Percentiles rank a stretch among this genome's conserved stretches.
These are phyloP conservation scores for Selenia dentaria DNA, from an alignment of 2,888 invertebrate genomes.

Conservation along the genomic window DNA sequence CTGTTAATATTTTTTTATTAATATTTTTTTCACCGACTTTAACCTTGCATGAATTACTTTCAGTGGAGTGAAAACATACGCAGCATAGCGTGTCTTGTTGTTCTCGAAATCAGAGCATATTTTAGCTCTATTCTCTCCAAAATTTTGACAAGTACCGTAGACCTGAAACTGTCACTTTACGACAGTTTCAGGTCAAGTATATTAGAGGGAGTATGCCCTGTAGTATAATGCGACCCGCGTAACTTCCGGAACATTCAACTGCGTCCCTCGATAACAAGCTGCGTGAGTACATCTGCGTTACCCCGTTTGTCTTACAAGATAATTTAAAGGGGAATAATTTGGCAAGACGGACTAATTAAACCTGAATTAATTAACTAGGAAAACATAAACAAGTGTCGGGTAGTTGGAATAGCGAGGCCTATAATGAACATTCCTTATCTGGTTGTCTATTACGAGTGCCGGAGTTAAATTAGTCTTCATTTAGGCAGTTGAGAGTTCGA, in stretches of 20 bases:
- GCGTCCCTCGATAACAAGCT: conserved; percentile 6
- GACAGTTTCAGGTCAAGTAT: no score
- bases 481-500: conserved; percentile 5
- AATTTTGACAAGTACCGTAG: no score
- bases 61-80: no score
- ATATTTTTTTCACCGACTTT: no score
- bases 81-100: no score
- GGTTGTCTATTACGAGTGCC: conserved; percentile 8
- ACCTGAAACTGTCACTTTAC: no score
- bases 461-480: conserved; percentile 11
- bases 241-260: conserved; percentile 1
- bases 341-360: conserved; percentile 61
- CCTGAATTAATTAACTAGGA: conserved; percentile 62
- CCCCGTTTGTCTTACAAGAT: conserved; percentile 54
- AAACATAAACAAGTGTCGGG: conserved; percentile 59
- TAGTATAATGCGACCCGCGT: neutral
- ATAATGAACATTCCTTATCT: conserved; percentile 35
- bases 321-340: conserved; percentile 66
- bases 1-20: no score
- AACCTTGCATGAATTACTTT: no score
- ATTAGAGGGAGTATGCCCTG: no score
- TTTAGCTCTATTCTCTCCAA: no score
- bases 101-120: no score
- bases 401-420: conserved; percentile 40
- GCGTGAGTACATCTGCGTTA: conserved; percentile 10